Conservation (phyloP, 2,113 vertebrate genomes). For the Lanius ludovicianus region DNA sequence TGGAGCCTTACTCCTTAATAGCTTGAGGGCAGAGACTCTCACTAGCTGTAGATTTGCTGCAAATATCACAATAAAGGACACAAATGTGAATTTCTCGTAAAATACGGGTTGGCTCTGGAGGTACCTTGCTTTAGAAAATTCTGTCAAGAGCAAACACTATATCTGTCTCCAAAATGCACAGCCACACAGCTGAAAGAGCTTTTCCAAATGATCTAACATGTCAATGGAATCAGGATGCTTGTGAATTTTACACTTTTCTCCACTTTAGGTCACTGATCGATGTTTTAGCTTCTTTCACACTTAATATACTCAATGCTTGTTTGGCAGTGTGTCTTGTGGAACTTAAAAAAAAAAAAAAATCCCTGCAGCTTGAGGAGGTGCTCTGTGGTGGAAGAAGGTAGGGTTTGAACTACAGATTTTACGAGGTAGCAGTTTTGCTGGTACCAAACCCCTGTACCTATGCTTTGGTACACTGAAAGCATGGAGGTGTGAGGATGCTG, state of each 20-base stretch:
- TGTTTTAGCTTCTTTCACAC: constrained; percentile 20
- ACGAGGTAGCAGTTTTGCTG: not conserved
- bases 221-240: not conserved
- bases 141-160: constrained; percentile 62
- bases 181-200: not conserved
- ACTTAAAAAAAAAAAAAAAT: not conserved
- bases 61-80: constrained; percentile 81
- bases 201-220: constrained; percentile 10
- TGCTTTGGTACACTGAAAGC: not conserved
- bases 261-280: not conserved
- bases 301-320: not conserved
- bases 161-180: constrained; percentile 60
- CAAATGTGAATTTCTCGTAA: constrained; percentile 78
- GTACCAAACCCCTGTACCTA: not conserved
- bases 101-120: constrained; percentile 65
- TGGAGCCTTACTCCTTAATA: constrained; percentile 73
- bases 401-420: not conserved
- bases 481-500: not conserved
- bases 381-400: not conserved
- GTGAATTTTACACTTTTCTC: constrained; percentile 15
- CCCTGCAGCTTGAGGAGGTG: not conserved
- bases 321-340: not conserved
- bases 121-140: constrained; percentile 73
- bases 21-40: constrained; percentile 79
- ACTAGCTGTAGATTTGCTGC: constrained; percentile 70